phyloP scores from a whole-genome alignment of 1,140 invertebrate species.

The Drosophila rhopaloa region DNA sequence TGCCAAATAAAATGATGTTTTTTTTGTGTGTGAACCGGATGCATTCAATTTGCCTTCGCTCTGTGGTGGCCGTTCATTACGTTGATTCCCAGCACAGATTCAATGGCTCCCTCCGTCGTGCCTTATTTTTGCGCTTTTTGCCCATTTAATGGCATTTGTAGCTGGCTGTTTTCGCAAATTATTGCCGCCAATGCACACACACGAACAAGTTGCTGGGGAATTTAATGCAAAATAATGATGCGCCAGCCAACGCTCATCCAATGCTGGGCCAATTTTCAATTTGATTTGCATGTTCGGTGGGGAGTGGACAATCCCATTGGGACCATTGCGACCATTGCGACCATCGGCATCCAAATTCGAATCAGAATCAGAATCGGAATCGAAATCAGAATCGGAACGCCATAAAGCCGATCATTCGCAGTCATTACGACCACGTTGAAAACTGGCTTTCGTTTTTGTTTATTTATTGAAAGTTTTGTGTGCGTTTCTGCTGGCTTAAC shows the following conservation, averaged over 20 bases:
- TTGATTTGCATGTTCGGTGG: constrained; percentile 45
- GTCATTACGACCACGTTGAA: constrained; percentile 27
- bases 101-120: background rate
- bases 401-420: constrained; percentile 8
- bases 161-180: constrained; percentile 38
- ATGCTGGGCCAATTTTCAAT: constrained; percentile 48
- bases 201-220: constrained; percentile 19
- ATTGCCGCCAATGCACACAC: constrained; percentile 28
- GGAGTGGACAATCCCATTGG: constrained; percentile 19
- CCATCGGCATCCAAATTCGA: background rate
- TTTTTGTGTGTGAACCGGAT: constrained; percentile 20
- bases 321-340: constrained; percentile 11
- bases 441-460: constrained; percentile 32
- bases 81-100: constrained; percentile 52
- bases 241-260: constrained; percentile 9
- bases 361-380: background rate
- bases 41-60: constrained; percentile 47
- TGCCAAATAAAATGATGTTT: background rate
- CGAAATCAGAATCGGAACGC: background rate
- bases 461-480: constrained; percentile 41
- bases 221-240: constrained; percentile 65
- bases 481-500: constrained; percentile 25
- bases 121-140: constrained; percentile 40
- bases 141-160: constrained; percentile 40
- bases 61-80: constrained; percentile 51